Conservation (phyloP, 2,113 vertebrate species). For the Paraplagusia blochii region DNA sequence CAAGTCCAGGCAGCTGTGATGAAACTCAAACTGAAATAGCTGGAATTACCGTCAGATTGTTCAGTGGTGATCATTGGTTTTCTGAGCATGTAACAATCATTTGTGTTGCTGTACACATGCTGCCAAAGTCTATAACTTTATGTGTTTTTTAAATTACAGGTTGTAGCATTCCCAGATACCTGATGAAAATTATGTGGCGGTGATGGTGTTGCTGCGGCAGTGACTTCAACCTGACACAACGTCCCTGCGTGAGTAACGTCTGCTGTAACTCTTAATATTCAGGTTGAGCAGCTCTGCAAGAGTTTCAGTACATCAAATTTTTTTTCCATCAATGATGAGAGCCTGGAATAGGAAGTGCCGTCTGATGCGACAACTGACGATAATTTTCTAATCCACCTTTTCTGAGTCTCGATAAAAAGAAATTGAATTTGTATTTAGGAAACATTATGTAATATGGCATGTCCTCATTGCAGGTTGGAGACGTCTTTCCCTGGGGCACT, state of each 20-base stretch:
- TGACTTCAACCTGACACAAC: too few species aligned
- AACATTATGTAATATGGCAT: neutral
- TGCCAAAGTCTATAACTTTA: neutral
- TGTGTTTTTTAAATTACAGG: too few species aligned
- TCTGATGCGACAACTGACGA: conserved; percentile 91
- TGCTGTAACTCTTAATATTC: too few species aligned
- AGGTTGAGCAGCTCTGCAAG: too few species aligned
- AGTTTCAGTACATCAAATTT: too few species aligned
- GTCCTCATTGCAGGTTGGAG: too few species aligned
- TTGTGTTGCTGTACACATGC: neutral
- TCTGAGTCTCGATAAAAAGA: too few species aligned
- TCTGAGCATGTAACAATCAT: conserved; percentile 69
- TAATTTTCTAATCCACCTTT: conserved; percentile 34
- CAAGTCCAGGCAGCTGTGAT: conserved; percentile 28
- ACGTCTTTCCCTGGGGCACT: neutral
- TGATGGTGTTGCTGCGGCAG: too few species aligned
- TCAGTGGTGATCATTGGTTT: conserved; percentile 82
- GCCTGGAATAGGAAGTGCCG: conserved; percentile 88
- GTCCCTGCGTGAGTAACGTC: too few species aligned
- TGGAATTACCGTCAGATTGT: conserved; percentile 92
- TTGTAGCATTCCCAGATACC: too few species aligned
- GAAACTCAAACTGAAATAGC: conserved; percentile 47
- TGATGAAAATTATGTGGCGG: too few species aligned
- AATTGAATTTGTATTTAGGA: conserved; percentile 37
- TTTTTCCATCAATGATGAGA: conserved; percentile 80